phyloP scores from a whole-genome alignment of 1,140 invertebrate genomes.

The Magallana angulata region DNA sequence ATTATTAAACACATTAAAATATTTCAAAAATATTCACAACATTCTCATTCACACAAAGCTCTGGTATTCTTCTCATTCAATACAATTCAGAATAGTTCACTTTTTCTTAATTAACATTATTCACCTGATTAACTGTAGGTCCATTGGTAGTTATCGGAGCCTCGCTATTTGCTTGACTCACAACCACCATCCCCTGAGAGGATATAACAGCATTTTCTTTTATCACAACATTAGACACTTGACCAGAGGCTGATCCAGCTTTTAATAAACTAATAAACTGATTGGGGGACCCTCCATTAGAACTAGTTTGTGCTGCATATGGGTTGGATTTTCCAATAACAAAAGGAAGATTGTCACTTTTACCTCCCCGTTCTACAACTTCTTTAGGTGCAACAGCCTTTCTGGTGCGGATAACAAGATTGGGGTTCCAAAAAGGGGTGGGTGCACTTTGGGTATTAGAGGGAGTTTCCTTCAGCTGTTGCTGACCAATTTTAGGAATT shows the following conservation, averaged over 20 bases:
- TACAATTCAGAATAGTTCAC: background rate
- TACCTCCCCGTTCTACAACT: background rate
- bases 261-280: constrained; percentile 53
- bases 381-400: constrained; percentile 74
- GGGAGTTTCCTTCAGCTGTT: background rate
- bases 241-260: constrained; percentile 29
- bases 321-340: constrained; percentile 17
- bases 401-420: constrained; percentile 81
- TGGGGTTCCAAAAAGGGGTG: constrained; percentile 81
- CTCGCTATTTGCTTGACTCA: constrained; percentile 12
- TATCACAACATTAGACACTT: constrained; percentile 54
- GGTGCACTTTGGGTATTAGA: constrained; percentile 53
- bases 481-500: constrained; percentile 33
- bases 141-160: background rate
- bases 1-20: background rate
- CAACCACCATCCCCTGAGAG: constrained; percentile 34
- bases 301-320: background rate
- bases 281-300: constrained; percentile 7
- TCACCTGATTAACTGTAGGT: constrained; percentile 23
- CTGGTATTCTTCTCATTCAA: background rate
- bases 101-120: background rate
- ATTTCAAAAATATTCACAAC: constrained; percentile 12
- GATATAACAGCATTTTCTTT: constrained; percentile 49
- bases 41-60: background rate
- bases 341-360: constrained; percentile 27